These are phyloP conservation scores for Petrocephalus microphthalmus DNA, from an alignment of 2,113 vertebrate genomes.

Conservation along the genomic window DNA sequence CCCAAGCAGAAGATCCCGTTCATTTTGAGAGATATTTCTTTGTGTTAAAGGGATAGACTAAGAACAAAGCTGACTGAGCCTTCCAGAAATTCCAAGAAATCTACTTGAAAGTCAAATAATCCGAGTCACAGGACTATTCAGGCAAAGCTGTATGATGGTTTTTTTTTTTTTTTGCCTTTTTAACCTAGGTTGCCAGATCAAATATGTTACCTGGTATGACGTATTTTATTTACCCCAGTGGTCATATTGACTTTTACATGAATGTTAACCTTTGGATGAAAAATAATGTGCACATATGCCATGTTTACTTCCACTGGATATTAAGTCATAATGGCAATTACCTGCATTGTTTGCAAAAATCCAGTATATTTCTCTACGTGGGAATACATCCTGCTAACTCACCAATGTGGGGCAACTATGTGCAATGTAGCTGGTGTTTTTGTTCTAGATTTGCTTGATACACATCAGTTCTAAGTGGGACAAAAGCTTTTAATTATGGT, in stretches of 20 bases:
- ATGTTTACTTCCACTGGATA: background rate
- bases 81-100: background rate
- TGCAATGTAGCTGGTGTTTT: background rate
- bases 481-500: conserved; percentile 5
- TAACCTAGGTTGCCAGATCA: background rate
- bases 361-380: background rate
- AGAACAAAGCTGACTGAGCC: background rate
- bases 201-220: background rate
- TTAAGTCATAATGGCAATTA: background rate
- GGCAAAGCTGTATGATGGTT: background rate
- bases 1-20: background rate
- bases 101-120: background rate
- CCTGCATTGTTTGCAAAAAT: background rate
- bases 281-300: background rate
- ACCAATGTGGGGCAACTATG: background rate
- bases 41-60: background rate
- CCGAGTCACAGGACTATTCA: background rate
- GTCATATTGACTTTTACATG: background rate
- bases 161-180: background rate
- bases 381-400: background rate
- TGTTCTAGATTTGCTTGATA: background rate
- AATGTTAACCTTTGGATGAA: background rate
- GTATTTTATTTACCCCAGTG: background rate
- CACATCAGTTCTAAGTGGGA: background rate
- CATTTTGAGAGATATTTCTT: background rate